Evolutionary conservation across 2,113 vertebrate genomes (phyloP), one percentile per base, ranked within the genome.

Genomic region (Cyanoramphus novaezelandiae): DNA sequence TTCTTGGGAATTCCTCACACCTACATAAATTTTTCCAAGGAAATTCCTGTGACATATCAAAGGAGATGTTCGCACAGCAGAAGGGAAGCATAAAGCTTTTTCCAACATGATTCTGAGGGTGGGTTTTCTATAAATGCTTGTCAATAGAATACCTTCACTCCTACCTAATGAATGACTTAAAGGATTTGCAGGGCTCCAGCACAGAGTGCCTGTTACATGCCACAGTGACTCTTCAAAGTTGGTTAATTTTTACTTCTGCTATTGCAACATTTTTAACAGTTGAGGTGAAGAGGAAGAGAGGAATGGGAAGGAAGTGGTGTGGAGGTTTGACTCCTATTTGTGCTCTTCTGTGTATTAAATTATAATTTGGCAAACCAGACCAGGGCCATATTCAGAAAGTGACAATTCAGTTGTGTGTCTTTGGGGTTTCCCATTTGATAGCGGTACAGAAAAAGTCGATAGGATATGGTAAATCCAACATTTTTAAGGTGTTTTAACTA

Each of bases 1-100:
- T 95, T 92, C 81, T 67, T 75, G 55, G 39, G 78, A 93, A 93
- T 91, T 90, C 77, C 74, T 91, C 27, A 68, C 35, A 92, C 59
- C 25, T 17, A 31, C 33, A 20, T 41, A 93, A 6, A 2, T 85
- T 93, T 93, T 94, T 92, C 69, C 71, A 90, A 76, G 85, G 59
- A 88, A 95, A 74, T 39, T 37, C 39, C 41, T 93, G 35, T 82
- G n/a, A 69, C 17, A n/a, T 88, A 44, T 77, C 47, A 76, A 85
- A 90, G 62, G 44, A 94, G 63, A 60, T 3, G 19, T 69, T 90
- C 72, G 23, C 28, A 49, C 16, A 80, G 53, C 27, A 85, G 67
- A 93, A 86, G 27, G 41, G 41, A 82, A 86, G 44, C 18, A 90
- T 44, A 62, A 57, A 52, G 67, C 24, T 85, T 88, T 93, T 92